A percentile compares a stretch with the other conserved stretches of the same genome.
phyloP scores from a whole-genome alignment of 2,113 vertebrate genomes.

The Phyllostomus hastatus region DNA sequence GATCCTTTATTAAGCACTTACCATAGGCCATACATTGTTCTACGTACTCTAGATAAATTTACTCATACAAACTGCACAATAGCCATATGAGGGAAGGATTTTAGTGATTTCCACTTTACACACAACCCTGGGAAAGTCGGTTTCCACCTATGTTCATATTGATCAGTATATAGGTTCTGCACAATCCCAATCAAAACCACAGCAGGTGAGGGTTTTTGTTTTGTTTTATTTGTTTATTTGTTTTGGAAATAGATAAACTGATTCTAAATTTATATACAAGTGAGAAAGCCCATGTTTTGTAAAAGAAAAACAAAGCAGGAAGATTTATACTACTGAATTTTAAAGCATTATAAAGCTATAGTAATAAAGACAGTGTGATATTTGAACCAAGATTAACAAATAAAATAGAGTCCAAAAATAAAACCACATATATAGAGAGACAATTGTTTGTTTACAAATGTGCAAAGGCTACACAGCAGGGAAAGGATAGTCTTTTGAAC shows the following conservation, averaged over 20 bases:
- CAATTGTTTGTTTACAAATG: background rate
- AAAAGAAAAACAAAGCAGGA: background rate
- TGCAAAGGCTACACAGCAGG: background rate
- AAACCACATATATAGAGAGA: background rate
- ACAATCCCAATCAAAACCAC: background rate
- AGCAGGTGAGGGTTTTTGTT: background rate
- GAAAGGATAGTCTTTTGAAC: background rate
- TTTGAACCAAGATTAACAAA: background rate
- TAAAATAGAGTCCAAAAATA: background rate
- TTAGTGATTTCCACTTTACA: background rate
- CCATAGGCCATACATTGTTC: background rate
- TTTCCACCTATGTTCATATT: background rate
- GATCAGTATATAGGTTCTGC: background rate
- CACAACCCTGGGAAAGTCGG: background rate
- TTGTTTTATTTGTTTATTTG: background rate
- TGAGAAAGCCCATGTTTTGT: background rate
- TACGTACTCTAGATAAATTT: background rate
- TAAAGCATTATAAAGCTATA: background rate
- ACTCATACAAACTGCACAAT: background rate
- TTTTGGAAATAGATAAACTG: background rate
- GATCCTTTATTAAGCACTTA: background rate
- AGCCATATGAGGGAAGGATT: background rate
- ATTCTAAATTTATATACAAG: slow-evolving; percentile 5
- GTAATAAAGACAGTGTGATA: background rate
- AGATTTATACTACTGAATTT: background rate